These are phyloP conservation scores for Theonella swinhoei DNA, from an alignment of 37 sponge, comb jelly and placozoan genomes.

Conservation along the genomic window DNA sequence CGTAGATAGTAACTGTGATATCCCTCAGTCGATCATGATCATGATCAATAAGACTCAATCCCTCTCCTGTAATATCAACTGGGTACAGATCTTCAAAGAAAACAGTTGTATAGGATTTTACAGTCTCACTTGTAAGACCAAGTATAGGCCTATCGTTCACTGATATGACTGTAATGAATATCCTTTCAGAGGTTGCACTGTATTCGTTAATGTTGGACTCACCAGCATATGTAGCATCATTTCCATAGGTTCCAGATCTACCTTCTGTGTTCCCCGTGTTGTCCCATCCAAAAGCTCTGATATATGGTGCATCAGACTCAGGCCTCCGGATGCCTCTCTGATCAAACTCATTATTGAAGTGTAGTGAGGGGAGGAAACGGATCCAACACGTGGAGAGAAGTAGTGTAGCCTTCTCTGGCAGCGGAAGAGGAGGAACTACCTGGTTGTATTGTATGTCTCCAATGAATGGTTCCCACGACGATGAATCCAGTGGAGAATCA, in stretches of 20 bases:
- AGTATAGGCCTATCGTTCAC: constrained; percentile 72
- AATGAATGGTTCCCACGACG: constrained; percentile 75
- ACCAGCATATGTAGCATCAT: constrained; percentile 71
- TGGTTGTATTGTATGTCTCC: constrained; percentile 74
- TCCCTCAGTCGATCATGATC: constrained; percentile 74
- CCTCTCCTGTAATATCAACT: constrained; percentile 63
- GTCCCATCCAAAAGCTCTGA: constrained; percentile 82
- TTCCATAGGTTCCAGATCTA: constrained; percentile 77
- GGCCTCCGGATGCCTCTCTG: constrained; percentile 45
- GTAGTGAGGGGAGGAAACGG: constrained; percentile 67
- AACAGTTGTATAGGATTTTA: constrained; percentile 15
- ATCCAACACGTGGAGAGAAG: constrained; percentile 74
- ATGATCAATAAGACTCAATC: constrained; percentile 67
- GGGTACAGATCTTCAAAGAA: constrained; percentile 72
- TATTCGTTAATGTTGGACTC: constrained; percentile 67
- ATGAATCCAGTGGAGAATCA: constrained; percentile 3
- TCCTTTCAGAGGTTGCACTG: constrained; percentile 33
- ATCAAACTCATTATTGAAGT: constrained; percentile 86
- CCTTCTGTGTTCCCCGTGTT: constrained; percentile 77
- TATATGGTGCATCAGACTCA: constrained; percentile 60
- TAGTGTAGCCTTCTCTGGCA: constrained; percentile 76
- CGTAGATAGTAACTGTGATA: constrained; percentile 78
- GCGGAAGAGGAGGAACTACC: constrained; percentile 68
- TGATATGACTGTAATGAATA: constrained; percentile 53
- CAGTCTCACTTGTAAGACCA: constrained; percentile 50